Evolutionary conservation across 2,113 vertebrate genomes (phyloP).

Genomic region (Daphoenositta chrysoptera): DNA sequence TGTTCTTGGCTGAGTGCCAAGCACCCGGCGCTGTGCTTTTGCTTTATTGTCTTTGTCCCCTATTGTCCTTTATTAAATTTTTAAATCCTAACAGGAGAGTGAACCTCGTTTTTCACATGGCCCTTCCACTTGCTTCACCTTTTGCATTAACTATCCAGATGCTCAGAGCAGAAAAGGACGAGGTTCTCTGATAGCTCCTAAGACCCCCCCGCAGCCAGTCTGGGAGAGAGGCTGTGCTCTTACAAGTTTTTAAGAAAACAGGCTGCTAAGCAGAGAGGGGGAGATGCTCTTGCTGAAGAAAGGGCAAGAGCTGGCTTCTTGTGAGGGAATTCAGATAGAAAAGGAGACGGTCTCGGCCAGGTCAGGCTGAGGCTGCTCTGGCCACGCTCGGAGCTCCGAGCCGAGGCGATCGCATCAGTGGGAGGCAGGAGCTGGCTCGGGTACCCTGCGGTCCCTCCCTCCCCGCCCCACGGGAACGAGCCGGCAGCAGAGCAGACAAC

Average conservation of each 20-base stretch:
- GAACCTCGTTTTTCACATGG: no score
- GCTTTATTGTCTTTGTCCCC: no score
- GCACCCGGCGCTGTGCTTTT: no score
- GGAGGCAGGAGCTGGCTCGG: not conserved
- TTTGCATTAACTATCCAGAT: not conserved
- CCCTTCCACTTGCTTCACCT: not conserved
- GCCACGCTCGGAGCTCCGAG: no score
- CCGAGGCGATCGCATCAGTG: not conserved
- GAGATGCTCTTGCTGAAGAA: not conserved
- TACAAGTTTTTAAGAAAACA: not conserved
- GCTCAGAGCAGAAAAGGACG: not conserved
- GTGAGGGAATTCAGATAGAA: not conserved
- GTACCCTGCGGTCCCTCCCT: not conserved
- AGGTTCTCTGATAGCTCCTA: not conserved
- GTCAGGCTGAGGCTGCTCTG: not conserved
- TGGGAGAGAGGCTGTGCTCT: not conserved
- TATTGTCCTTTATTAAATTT: no score
- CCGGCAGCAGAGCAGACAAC: not conserved
- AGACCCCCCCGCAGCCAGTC: not conserved
- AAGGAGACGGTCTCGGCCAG: not conserved
- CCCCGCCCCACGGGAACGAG: accelerated
- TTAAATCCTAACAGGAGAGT: no score
- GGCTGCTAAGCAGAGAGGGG: not conserved
- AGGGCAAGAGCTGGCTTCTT: not conserved
- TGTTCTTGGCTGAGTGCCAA: no score